A percentile compares a stretch with the other conserved stretches of the same genome.
Evolutionary conservation across 1,140 invertebrate species (phyloP).

Genomic region (Lepidurus arcticus): DNA sequence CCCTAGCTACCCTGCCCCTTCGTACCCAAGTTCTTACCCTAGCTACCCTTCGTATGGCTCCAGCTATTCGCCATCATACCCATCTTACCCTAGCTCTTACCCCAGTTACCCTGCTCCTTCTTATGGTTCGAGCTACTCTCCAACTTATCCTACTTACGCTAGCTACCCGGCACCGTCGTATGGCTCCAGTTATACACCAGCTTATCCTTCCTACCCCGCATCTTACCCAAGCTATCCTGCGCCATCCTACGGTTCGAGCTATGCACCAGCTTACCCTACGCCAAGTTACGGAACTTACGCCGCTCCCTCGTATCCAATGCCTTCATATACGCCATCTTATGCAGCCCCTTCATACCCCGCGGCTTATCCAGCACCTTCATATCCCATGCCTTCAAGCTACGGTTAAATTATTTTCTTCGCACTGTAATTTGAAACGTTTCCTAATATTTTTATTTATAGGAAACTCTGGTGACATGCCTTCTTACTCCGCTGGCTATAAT

Average conservation of each 20-base stretch:
- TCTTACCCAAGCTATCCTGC: background rate
- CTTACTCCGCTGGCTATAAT: background rate
- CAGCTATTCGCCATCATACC: no score
- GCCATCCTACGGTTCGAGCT: background rate
- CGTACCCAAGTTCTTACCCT: constrained; percentile 1
- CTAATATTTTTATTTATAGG: background rate
- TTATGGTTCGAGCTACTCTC: background rate
- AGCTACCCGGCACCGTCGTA: background rate
- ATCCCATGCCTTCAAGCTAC: background rate
- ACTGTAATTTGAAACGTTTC: background rate
- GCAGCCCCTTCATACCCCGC: no score
- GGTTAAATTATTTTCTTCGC: background rate
- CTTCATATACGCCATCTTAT: background rate
- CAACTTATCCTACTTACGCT: background rate
- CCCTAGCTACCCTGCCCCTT: background rate
- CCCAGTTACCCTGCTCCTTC: background rate
- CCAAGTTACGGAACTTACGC: background rate
- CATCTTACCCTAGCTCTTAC: background rate
- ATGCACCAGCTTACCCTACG: background rate
- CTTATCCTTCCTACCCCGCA: background rate
- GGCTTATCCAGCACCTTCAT: no score
- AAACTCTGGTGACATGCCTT: background rate
- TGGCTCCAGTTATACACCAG: no score
- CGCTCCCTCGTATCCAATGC: background rate
- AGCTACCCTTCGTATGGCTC: background rate